phyloP scores from a whole-genome alignment of 2,113 vertebrate species.

The Mus pahari region DNA sequence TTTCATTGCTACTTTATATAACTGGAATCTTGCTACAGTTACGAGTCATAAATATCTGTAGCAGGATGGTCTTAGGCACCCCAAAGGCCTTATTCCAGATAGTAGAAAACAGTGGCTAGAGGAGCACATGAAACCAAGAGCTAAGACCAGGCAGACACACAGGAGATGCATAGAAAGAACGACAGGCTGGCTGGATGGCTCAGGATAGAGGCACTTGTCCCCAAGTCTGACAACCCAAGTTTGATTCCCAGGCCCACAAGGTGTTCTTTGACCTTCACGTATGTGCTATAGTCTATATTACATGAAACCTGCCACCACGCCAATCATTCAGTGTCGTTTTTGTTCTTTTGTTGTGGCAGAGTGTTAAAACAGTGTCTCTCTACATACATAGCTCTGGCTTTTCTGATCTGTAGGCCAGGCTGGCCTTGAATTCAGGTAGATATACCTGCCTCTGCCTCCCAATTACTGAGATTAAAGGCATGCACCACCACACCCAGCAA shows the following conservation, averaged over 20 bases:
- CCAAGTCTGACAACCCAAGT: not conserved
- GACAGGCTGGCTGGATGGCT: not conserved
- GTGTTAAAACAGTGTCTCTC: not conserved
- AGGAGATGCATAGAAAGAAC: not conserved
- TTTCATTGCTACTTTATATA: too few relatives aligned
- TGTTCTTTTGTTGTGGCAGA: not conserved
- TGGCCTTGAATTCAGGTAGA: not conserved
- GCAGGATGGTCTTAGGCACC: too few relatives aligned
- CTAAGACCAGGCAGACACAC: not conserved
- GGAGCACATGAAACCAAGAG: not conserved
- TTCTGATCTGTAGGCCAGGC: not conserved
- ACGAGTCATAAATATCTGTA: too few relatives aligned
- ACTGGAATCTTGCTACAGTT: too few relatives aligned
- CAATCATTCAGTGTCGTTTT: not conserved
- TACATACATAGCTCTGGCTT: not conserved
- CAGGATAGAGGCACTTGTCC: not conserved
- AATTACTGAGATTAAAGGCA: too few relatives aligned
- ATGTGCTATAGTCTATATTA: not conserved
- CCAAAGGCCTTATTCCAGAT: not conserved
- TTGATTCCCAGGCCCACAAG: too few relatives aligned
- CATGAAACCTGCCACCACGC: not conserved
- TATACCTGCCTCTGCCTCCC: not conserved
- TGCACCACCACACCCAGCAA: not conserved
- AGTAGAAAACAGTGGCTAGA: not conserved
- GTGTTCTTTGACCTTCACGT: not conserved